Base-by-base conservation (phyloP, 2,113 vertebrate species). In the Gorsachius goisagi region DNA sequence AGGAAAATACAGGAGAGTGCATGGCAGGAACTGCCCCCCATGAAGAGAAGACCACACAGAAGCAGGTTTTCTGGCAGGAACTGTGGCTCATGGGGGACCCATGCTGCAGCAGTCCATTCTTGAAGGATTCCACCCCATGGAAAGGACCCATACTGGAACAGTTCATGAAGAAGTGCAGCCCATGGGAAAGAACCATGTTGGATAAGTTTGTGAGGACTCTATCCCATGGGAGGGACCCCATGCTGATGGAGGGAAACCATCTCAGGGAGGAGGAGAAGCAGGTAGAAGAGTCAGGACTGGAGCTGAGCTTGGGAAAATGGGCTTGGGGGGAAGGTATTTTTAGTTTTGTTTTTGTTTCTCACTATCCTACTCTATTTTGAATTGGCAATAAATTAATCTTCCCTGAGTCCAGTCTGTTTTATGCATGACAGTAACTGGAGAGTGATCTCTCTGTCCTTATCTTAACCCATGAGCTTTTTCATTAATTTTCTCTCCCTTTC, bases 1-100 rank as follows among this genome's bases (percentile, higher is more conserved):
- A n/a, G 52, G 39, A 62, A 60, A 37, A 26, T 62, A 33, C 15
- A 60, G 39, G 41, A 83, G 28, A 58, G 11, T 10, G 9, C 7
- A 45, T 20, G 35, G 6, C 23, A 62, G 21, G 9, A 78, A 1
- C 23, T 11, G n/a, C 33, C 64, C n/a, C 19, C 45, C 15, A 0
- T 52, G 32, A 21, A 77, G 32, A 19, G 27, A 6, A 64, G 5
- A 9, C 14, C 28, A 56, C 7, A 6, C 16, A 77, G 30, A 27
- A 33, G 45, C 15, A 56, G 5, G 23, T 72, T 67, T 81, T 56
- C 27, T 50, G 35, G 15, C 27, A 66, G 11, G 4, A 67, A 18
- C 27, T 55, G 16, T 2, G 3, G 15, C 17, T 21, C 19, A 2
- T 9, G 12, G 35, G 12, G 35, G 4, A 52, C 15, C 11, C 7